Base-by-base conservation (phyloP, 2,797 vertebrate species). In the Rhadinocentrus ornatus region DNA sequence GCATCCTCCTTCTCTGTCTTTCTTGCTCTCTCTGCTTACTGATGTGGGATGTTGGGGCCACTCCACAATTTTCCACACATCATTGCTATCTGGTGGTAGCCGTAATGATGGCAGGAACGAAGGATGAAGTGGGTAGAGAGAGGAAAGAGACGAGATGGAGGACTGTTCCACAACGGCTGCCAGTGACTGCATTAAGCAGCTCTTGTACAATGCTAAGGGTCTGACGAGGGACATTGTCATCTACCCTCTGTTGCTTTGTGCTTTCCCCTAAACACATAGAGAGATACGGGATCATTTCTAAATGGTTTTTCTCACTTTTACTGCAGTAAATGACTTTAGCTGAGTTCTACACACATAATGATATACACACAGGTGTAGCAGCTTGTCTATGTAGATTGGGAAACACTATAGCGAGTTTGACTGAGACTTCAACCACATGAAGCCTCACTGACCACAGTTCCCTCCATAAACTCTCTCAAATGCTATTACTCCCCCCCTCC, bases 181-280 rank as follows among this genome's bases (percentile, higher is more conserved):
- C 90, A 89, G 80, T 73, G 77, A 86, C 84, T 88, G 83, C 89
- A 89, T 91, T 91, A 90, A 81, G 86, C 85, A 71, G 73, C 72
- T 48, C 66, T 71, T 35, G 29, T 74, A 34, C 15, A 2, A 64
- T 11, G 71, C 54, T 72, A 66, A 88, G 76, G 69, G 69, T 83
- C 81, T 80, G 82, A 82, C 18, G 58, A 66, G 73, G 81, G 80
- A 83, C 69, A 16, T 54, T 82, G 78, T 80, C 83, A 59, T 73
- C 55, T 35, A 54, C 75, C 70, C 80, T 75, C 63, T 83, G 83
- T 41, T 79, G 77, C 84, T 73, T 41, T 64, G 73, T 44, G 73
- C 22, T 53, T 75, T 74, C 77, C 67, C 69, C 63, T 58, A 1
- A 71, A 58, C 66, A 20, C 12, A 32, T 7, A 6, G 12, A 64